Conservation (phyloP, 2,113 vertebrate species). For the Centrocercus urophasianus region DNA sequence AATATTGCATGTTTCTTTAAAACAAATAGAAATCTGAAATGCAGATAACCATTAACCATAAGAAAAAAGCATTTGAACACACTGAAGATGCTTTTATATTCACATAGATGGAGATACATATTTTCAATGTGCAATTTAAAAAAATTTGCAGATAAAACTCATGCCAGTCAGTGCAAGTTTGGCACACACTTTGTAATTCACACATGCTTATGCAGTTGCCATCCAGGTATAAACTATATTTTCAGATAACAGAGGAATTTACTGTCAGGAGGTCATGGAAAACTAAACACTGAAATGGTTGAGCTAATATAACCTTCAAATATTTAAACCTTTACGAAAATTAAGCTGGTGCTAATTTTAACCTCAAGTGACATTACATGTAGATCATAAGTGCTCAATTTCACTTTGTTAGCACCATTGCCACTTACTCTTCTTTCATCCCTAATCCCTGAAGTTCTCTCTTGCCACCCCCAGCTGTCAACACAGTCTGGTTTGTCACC, state of each 20-base stretch:
- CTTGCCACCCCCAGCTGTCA: conserved; percentile 25
- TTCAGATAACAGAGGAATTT: background rate
- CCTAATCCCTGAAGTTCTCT: conserved; percentile 30
- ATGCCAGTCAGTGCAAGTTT: background rate
- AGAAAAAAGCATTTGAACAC: conserved; percentile 34
- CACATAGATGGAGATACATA: background rate
- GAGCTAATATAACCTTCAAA: background rate
- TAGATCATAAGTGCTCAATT: background rate
- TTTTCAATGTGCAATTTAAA: background rate
- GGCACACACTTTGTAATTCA: background rate
- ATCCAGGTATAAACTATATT: fast-evolving
- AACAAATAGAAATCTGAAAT: conserved; percentile 39
- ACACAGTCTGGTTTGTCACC: conserved; percentile 55
- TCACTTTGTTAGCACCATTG: background rate
- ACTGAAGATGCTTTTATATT: background rate
- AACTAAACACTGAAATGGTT: background rate
- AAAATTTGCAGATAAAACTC: background rate
- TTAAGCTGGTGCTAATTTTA: background rate
- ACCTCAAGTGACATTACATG: background rate
- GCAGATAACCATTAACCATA: conserved; percentile 5
- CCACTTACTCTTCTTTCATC: background rate
- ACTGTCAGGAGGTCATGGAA: background rate
- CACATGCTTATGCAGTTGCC: background rate
- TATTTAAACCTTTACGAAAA: background rate
- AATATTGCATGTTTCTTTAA: conserved; percentile 26